Conservation (phyloP, 2,888 invertebrate genomes). For the Athalia rosae region DNA sequence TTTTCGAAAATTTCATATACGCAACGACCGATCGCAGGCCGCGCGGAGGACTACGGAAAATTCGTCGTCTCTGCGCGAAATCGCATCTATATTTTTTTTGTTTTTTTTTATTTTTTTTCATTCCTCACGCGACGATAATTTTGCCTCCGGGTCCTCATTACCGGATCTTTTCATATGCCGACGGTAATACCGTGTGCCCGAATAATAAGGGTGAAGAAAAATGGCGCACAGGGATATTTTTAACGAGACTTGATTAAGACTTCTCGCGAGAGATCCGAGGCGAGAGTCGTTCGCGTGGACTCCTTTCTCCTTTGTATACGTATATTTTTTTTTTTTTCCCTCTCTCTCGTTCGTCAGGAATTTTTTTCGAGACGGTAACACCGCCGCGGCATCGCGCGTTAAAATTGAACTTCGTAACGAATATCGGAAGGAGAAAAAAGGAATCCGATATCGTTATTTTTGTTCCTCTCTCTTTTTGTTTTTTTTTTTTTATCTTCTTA, state of each 20-base stretch:
- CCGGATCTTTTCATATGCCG: neutral
- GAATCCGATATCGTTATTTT: neutral
- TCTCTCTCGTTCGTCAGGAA: neutral
- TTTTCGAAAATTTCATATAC: no score
- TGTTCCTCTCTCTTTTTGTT: neutral
- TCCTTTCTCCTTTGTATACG: neutral
- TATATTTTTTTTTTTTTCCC: neutral
- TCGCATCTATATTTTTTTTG: no score
- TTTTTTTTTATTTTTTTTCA: no score
- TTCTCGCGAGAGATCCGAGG: neutral
- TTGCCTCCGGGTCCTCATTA: neutral
- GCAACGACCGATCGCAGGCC: no score
- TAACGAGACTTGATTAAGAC: constrained; percentile 8
- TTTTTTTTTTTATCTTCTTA: neutral
- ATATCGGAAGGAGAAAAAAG: neutral
- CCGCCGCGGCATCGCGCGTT: no score
- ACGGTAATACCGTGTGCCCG: no score
- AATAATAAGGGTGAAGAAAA: neutral
- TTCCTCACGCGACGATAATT: no score
- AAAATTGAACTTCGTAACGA: no score
- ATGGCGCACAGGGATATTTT: neutral
- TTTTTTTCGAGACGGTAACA: neutral
- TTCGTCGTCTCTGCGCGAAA: no score
- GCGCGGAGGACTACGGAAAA: no score
- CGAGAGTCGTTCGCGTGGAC: neutral